These are phyloP conservation scores for Sarcophaga carnaria DNA, from an alignment of 2,888 invertebrate species.

Conservation along the genomic window DNA sequence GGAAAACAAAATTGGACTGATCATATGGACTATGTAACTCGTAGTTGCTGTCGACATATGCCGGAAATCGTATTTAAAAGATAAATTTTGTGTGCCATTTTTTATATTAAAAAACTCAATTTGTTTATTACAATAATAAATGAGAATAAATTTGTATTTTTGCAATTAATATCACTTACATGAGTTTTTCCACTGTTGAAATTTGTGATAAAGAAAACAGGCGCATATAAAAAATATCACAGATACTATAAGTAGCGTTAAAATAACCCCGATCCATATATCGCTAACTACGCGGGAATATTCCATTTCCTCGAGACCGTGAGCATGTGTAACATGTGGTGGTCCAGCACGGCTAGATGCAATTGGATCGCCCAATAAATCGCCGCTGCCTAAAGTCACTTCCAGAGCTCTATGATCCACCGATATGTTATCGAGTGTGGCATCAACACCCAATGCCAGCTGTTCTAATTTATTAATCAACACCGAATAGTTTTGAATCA, in stretches of 20 bases:
- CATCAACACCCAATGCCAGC: conserved; percentile 78
- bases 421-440: conserved; percentile 77
- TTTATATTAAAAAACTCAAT: no score
- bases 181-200: conserved; percentile 85
- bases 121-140: no score
- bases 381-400: conserved; percentile 72
- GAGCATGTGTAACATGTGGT: conserved; percentile 71
- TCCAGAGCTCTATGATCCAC: conserved; percentile 78
- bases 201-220: conserved; percentile 85
- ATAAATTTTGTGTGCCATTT: no score
- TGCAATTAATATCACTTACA: conserved; percentile 81
- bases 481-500: conserved; percentile 79
- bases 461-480: conserved; percentile 80
- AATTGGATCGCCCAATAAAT: conserved; percentile 73
- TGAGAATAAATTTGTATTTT: no score
- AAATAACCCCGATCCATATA: conserved; percentile 85
- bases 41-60: no score
- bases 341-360: conserved; percentile 74
- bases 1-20: no score
- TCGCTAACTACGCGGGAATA: conserved; percentile 85
- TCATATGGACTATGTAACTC: no score
- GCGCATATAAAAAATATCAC: conserved; percentile 86
- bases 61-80: no score
- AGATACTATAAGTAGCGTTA: conserved; percentile 84
- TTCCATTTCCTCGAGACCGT: conserved; percentile 79